phyloP scores from a whole-genome alignment of 2,113 vertebrate genomes.

The Crotalus helleri region DNA sequence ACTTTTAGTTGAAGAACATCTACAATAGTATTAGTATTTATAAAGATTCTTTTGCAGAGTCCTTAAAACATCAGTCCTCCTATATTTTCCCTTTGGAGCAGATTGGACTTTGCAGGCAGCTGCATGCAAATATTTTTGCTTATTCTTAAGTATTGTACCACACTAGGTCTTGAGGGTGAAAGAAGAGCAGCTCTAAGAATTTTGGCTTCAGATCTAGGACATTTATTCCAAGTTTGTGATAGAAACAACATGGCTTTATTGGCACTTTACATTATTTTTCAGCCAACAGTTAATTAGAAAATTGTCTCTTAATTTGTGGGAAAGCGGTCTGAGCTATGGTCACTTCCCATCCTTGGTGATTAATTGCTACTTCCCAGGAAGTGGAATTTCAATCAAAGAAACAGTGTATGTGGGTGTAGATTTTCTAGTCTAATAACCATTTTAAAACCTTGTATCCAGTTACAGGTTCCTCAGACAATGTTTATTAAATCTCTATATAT shows the following conservation, averaged over 20 bases:
- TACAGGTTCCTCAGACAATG: not conserved
- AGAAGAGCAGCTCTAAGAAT: not conserved
- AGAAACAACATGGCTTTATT: not conserved
- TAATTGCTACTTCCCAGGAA: not conserved
- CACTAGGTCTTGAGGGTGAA: not conserved
- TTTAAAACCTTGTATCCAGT: not conserved
- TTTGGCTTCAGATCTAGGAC: not conserved
- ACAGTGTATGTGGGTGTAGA: not conserved
- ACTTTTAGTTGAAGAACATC: not conserved
- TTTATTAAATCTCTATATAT: not conserved
- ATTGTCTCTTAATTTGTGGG: not conserved
- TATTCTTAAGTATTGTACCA: not conserved
- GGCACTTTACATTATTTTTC: not conserved
- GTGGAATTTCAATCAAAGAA: not conserved
- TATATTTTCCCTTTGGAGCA: not conserved
- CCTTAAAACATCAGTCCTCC: not conserved
- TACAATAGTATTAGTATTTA: not conserved
- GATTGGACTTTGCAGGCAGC: not conserved
- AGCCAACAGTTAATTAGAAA: not conserved
- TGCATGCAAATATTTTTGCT: not conserved
- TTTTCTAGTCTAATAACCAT: not conserved
- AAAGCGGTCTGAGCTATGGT: not conserved
- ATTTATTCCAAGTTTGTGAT: not conserved
- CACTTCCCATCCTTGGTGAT: too few relatives aligned
- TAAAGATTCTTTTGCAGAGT: not conserved